Base-by-base conservation (phyloP, 1,140 invertebrate genomes). In the Orchesella cincta region DNA sequence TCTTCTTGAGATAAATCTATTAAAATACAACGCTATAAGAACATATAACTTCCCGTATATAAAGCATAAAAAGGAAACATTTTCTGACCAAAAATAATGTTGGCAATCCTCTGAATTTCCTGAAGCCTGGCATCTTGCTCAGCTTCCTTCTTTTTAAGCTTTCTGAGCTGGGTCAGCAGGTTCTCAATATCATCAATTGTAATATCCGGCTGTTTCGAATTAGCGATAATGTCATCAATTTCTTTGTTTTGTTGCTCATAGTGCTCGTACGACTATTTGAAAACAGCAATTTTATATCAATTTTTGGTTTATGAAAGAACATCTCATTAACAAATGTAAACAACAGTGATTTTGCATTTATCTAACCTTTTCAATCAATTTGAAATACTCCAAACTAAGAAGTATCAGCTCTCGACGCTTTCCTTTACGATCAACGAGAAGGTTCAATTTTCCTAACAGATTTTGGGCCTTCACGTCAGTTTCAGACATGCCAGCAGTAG, bases 41-140 rank as follows among this genome's bases (percentile, higher is more conserved):
- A n/a, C n/a, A n/a, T n/a, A n/a, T n/a, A n/a, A n/a, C n/a, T n/a
- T n/a, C 54, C 5, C 23, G 12, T n/a, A 62, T 14, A n/a, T 62
- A n/a, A 23, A 54, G 29, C 1, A 74, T 31, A 71, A 34, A 71
- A 71, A 12, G 33, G 12, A 8, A 51, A 64, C 23, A 2, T 5
- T 16, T 64, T 33, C 29, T 29, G 86, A 88, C 92, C 91, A 83
- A 91, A 92, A 26, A 93, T 85, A 83, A 90, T 85, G 12, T 88
- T 84, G 8, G 91, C 90, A 74, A 94, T 84, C 83, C 88, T 85
- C 5, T 89, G 88, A 72, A 94, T 90, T 82, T 90, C 88, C 74
- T 88, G 86, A 35, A 94, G 89, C 83, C 91, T 87, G 74, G 90
- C 86, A 76, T 92, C 89, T 84, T 93, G 91, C 76, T 87, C 84